Conservation (phyloP, 2,113 vertebrate genomes). For the Pseudonaja textilis region DNA sequence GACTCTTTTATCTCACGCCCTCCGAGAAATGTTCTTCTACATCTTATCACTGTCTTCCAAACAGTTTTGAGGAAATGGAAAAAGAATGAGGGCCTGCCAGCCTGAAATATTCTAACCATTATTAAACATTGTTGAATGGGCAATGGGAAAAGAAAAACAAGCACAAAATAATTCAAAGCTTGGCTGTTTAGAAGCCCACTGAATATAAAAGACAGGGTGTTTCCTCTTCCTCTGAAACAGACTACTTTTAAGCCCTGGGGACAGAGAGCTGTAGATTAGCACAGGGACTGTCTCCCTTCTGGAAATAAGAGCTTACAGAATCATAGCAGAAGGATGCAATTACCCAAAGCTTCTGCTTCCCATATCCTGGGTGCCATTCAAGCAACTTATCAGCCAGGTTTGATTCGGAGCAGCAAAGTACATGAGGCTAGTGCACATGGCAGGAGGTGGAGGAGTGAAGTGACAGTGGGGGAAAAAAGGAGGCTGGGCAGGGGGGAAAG, state of each 20-base stretch:
- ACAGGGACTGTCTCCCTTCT: slow-evolving; percentile 25
- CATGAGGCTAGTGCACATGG: slow-evolving; percentile 57
- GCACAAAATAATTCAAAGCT: not conserved
- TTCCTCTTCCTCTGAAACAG: slow-evolving; percentile 39
- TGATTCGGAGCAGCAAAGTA: slow-evolving; percentile 54
- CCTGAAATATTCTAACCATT: not conserved
- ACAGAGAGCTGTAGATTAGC: slow-evolving; percentile 28
- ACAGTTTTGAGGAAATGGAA: not conserved
- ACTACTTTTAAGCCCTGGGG: slow-evolving; percentile 21
- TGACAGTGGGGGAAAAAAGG: slow-evolving; percentile 15
- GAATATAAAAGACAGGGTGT: slow-evolving; percentile 8
- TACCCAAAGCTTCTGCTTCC: not conserved
- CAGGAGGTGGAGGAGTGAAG: slow-evolving; percentile 15
- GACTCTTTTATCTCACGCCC: not conserved
- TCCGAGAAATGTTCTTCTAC: not conserved
- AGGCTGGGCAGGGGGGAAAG: slow-evolving; percentile 33
- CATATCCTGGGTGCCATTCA: slow-evolving; percentile 48
- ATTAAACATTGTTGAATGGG: not conserved
- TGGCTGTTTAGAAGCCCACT: slow-evolving; percentile 21
- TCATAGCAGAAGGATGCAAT: slow-evolving; percentile 31
- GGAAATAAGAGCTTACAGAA: slow-evolving; percentile 8
- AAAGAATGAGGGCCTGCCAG: not conserved
- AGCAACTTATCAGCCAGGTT: slow-evolving; percentile 54
- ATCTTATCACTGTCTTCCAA: not conserved
- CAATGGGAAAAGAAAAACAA: slow-evolving; percentile 14